These are phyloP conservation scores for Forficula auricularia DNA, from an alignment of 1,140 invertebrate species.

Conservation along the genomic window DNA sequence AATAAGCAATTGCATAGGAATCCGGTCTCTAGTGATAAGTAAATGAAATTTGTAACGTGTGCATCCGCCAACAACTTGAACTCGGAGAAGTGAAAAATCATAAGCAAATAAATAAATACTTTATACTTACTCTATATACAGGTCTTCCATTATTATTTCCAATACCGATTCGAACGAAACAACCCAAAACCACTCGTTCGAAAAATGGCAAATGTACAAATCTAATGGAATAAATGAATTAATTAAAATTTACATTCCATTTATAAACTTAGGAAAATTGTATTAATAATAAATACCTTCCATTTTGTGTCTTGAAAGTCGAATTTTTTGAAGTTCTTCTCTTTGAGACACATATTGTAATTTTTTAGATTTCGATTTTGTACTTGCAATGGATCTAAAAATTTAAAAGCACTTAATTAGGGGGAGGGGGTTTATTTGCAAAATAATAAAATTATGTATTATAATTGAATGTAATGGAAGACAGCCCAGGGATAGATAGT, in stretches of 20 bases:
- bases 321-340: conserved; percentile 73
- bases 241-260: too few species aligned
- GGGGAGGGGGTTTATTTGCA: conserved; percentile 1
- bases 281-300: conserved; percentile 52
- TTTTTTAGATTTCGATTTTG: conserved; percentile 31
- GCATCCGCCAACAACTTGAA: too few species aligned
- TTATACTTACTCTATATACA: conserved; percentile 58
- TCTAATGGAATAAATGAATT: conserved; percentile 23
- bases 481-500: too few species aligned
- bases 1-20: too few species aligned
- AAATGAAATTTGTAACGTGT: too few species aligned
- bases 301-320: conserved; percentile 80
- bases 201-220: conserved; percentile 96
- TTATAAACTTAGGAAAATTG: too few species aligned
- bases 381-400: conserved; percentile 28
- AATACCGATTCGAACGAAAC: conserved; percentile 91
- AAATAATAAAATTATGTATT: too few species aligned
- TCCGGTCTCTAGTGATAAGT: too few species aligned
- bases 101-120: too few species aligned
- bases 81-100: too few species aligned
- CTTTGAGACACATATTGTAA: conserved; percentile 46
- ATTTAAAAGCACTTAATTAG: conserved; percentile 11
- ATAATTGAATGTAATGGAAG: too few species aligned
- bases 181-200: conserved; percentile 69
- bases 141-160: conserved; percentile 75